Base-by-base conservation (phyloP, 2,113 vertebrate genomes). In the Petrocephalus microphthalmus region DNA sequence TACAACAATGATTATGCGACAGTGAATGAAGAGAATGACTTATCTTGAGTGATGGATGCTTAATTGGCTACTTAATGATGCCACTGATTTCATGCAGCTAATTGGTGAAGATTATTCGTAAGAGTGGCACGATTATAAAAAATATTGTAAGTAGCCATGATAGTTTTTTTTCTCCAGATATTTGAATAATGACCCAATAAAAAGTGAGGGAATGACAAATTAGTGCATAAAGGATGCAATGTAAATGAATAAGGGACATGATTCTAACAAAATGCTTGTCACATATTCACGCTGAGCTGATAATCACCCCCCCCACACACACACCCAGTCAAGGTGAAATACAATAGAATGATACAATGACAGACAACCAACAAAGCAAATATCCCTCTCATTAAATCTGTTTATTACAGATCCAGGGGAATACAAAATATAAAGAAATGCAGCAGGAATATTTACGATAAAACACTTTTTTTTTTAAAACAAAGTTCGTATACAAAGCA, bases 401-500 rank as follows among this genome's bases (percentile, higher is more conserved):
- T 86, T 86, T 86, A 86, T 64, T 86, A 37, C 54, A 86, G 85
- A 86, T 64, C 56, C 85, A n/a, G 57, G 56, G n/a, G 64, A 86
- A 86, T 86, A 86, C 85, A 86, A 86, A 86, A 86, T 60, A 86
- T 64, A 86, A 86, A 86, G 29, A 37, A 86, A 86, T 60, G 33
- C 42, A 47, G 85, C 85, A 57, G 54, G 37, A 29, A 45, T 86
- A 45, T 64, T 57, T 64, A 64, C 54, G 56, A 25, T 47, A 86
- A 64, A 86, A 64, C 33, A 86, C 85, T 86, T 45, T 86, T 86
- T 86, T 42, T 42, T 42, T 42, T 42, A 42, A 86, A 54, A 37
- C 25, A 57, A 60, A 37, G 85, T 86, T 45, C 19, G 25, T 85
- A 86, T 64, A 86, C 85, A 86, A 45, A 86, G 85, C 85, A 86